These are phyloP conservation scores for Euschistus heros DNA, from an alignment of 1,140 invertebrate species.

Conservation along the genomic window DNA sequence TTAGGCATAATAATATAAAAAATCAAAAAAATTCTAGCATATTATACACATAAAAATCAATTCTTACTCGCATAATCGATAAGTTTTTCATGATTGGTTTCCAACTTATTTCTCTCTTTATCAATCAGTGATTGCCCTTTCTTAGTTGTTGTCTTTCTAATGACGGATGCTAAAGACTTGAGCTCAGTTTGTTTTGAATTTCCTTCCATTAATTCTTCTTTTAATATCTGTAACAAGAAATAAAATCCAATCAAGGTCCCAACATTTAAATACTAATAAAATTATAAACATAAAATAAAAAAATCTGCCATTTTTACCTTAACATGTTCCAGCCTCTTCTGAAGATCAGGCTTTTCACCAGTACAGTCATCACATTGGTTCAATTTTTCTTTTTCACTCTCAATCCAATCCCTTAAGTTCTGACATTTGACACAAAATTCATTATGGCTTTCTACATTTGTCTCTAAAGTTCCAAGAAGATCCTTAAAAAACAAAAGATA, in stretches of 20 bases:
- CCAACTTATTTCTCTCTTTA: conserved; percentile 60
- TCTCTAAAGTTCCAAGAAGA: conserved; percentile 71
- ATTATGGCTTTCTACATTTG: conserved; percentile 75
- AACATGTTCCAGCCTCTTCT: conserved; percentile 34
- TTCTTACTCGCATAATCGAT: conserved; percentile 13
- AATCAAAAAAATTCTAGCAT: too few relatives aligned
- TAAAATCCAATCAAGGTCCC: too few relatives aligned
- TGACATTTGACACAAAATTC: conserved; percentile 60
- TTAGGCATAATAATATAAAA: too few relatives aligned
- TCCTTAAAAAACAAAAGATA: conserved; percentile 36
- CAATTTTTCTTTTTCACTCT: conserved; percentile 62
- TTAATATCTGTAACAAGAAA: conserved; percentile 41
- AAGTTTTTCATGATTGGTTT: conserved; percentile 33
- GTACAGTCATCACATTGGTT: conserved; percentile 62
- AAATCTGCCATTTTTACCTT: background rate
- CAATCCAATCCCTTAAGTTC: conserved; percentile 67
- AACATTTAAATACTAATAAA: background rate
- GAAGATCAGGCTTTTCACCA: conserved; percentile 70
- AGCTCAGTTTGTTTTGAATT: conserved; percentile 58
- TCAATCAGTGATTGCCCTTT: conserved; percentile 60
- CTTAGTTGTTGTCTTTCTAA: conserved; percentile 71
- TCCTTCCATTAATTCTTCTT: conserved; percentile 57
- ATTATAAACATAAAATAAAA: background rate
- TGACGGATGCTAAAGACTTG: conserved; percentile 50
- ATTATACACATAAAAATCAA: too few relatives aligned